Evolutionary conservation across 2,113 vertebrate species (phyloP).

Genomic region (Calyptomena viridis): DNA sequence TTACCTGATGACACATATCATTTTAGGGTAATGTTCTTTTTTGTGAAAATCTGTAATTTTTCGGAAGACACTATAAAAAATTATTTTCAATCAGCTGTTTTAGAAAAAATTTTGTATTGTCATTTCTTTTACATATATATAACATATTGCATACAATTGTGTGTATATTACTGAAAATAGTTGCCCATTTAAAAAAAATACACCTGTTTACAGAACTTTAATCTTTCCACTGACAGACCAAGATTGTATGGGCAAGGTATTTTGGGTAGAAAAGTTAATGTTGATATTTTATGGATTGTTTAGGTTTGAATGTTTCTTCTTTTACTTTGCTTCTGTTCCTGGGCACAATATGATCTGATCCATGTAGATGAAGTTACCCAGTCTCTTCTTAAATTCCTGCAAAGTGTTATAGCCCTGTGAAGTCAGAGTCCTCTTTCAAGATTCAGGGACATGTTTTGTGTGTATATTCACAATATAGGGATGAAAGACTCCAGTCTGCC

Average conservation of each 20-base stretch:
- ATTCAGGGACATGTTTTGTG: neutral
- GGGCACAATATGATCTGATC: neutral
- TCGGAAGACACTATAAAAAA: neutral
- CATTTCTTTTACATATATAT: neutral
- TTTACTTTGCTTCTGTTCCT: neutral
- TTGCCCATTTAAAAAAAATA: neutral
- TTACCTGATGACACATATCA: neutral
- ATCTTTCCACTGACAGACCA: neutral
- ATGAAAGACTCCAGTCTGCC: neutral
- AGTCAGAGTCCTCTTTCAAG: neutral
- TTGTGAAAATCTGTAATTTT: neutral
- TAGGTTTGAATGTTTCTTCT: neutral
- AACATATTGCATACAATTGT: neutral
- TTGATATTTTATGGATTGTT: neutral
- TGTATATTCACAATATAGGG: neutral
- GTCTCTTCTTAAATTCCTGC: neutral
- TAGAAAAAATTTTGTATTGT: neutral
- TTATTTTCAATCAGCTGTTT: neutral
- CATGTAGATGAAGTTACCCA: neutral
- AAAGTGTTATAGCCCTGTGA: neutral
- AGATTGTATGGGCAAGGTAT: neutral
- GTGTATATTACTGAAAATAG: neutral
- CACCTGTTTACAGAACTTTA: neutral
- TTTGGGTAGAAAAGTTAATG: neutral
- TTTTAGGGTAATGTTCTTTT: neutral